Base-by-base conservation (phyloP, 2,113 vertebrate species). In the Potamarius usumacintae region DNA sequence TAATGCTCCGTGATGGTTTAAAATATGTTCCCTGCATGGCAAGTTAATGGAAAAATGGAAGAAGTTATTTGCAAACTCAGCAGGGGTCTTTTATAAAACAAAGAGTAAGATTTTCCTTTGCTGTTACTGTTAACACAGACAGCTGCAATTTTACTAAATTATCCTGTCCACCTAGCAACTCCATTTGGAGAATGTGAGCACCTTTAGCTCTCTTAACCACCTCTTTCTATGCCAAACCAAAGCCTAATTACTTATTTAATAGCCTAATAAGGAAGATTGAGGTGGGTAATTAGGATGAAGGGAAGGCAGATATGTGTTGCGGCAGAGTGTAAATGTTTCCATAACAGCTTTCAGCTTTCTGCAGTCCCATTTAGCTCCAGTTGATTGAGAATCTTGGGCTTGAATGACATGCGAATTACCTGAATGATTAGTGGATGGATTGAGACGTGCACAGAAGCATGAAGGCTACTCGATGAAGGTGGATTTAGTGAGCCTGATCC, bases 181-280 rank as follows among this genome's bases (percentile, higher is more conserved):
- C n/a, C 63, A 69, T 85, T 62, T 65, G n/a, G 52, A 57, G 7
- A 57, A 72, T 57, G 22, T 18, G 20, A 78, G 63, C 50, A 57
- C 71, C 78, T 67, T 67, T 67, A 63, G 65, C 58, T 52, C 58
- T 71, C 55, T 65, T 77, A 83, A 67, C 57, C n/a, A 53, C 12
- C 58, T n/a, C 81, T 78, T 60, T 77, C 57, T 18, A 78, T 78
- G 81, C 82, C 67, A 53, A 76, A 65, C 17, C n/a, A 62, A 67
- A 65, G 81, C 27, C 58, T 87, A 83, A 87, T 84, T 87, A 60
- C 82, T 84, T 78, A 76, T 83, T 88, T 88, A 84, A 88, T 88
- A 83, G 85, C 80, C 78, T 86, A 86, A 86, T 89, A 89, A 86
- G 85, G 72, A 89, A 53, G 72, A 78, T 78, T 79, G 60, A 89